phyloP scores from a whole-genome alignment of 2,797 vertebrate genomes.

The Pseudochirops corinnae region DNA sequence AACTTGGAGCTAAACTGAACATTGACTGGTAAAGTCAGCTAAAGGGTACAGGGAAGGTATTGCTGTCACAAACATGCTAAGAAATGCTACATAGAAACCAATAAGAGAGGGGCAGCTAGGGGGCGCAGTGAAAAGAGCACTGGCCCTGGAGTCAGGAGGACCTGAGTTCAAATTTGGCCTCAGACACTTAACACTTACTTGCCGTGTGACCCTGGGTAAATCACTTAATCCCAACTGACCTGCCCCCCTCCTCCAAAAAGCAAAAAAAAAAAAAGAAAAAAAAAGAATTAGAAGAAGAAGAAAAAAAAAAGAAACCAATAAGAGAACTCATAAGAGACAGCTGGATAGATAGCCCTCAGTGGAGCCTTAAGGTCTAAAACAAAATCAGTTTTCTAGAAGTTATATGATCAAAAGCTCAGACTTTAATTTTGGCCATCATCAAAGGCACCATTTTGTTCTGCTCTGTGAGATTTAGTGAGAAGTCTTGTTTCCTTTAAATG shows the following conservation, averaged over 20 bases:
- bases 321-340: background rate
- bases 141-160: too few relatives aligned
- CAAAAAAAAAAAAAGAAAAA: too few relatives aligned
- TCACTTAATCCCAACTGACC: too few relatives aligned
- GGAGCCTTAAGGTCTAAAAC: background rate
- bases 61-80: background rate
- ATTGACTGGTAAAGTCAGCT: too few relatives aligned
- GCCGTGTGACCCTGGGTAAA: too few relatives aligned
- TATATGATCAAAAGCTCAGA: background rate
- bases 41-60: background rate
- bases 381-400: slow-evolving; percentile 17
- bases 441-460: background rate
- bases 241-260: too few relatives aligned
- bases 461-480: slow-evolving; percentile 6
- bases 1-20: background rate
- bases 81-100: background rate
- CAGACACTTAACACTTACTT: too few relatives aligned
- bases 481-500: background rate
- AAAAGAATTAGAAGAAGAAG: too few relatives aligned
- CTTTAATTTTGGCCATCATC: background rate
- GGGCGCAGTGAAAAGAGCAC: too few relatives aligned
- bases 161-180: too few relatives aligned
- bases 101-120: background rate
- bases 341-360: background rate
- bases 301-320: background rate